These are phyloP conservation scores for Diarsia rubi DNA, from an alignment of 2,888 invertebrate species.

Conservation along the genomic window DNA sequence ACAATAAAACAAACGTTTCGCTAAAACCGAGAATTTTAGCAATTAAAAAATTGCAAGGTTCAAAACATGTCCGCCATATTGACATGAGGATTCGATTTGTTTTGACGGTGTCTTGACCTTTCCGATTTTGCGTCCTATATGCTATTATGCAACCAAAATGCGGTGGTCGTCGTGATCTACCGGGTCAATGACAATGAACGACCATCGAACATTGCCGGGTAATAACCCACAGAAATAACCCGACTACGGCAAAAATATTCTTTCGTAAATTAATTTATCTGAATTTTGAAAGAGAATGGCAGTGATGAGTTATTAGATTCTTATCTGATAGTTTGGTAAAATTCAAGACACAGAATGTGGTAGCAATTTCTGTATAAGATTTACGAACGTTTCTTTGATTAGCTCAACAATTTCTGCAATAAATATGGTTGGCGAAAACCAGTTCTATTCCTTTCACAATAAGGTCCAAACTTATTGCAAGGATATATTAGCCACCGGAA, in stretches of 20 bases:
- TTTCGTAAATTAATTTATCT: conserved; percentile 15
- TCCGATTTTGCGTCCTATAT: conserved; percentile 87
- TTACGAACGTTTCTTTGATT: conserved; percentile 56
- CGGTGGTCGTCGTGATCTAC: conserved; percentile 70
- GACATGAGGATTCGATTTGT: conserved; percentile 88
- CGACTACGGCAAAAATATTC: conserved; percentile 58
- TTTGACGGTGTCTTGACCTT: conserved; percentile 90
- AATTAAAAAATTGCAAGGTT: conserved; percentile 75
- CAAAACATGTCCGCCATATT: conserved; percentile 87
- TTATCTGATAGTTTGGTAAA: conserved; percentile 4
- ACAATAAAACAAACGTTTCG: conserved; percentile 45
- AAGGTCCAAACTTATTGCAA: conserved; percentile 57
- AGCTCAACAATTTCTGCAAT: conserved; percentile 39
- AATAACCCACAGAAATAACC: conserved; percentile 70
- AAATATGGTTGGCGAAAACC: conserved; percentile 44
- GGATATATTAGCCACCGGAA: conserved; percentile 72
- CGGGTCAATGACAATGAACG: conserved; percentile 67
- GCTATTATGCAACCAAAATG: conserved; percentile 79
- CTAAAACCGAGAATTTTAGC: conserved; percentile 58
- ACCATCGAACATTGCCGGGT: conserved; percentile 76
- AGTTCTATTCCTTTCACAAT: conserved; percentile 11
- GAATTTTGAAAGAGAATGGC: not conserved
- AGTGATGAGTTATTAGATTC: conserved; percentile 31
- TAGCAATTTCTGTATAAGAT: conserved; percentile 39
- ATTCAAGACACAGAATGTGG: conserved; percentile 14